Base-by-base conservation (phyloP, 2,113 vertebrate species). In the Poicephalus meyeri region DNA sequence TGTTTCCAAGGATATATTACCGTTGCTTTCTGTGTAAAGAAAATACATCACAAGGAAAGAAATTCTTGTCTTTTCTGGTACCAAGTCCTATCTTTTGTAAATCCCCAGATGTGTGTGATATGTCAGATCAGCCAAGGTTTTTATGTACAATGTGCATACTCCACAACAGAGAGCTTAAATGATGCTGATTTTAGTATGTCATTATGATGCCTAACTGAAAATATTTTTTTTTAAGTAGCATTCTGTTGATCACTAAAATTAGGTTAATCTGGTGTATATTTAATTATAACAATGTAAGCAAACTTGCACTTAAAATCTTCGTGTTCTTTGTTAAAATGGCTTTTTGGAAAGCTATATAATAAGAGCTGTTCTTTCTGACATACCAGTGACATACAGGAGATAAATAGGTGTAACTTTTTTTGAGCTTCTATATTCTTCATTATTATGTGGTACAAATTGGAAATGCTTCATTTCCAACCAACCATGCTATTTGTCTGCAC, bases 401-500 rank as follows among this genome's bases (percentile, higher is more conserved):
- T 9, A 82, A 81, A 58, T 8, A 44, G 9, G 7, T 49, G 5
- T 28, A 58, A 23, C 4, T 37, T 18, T 50, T 64, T 93, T 52
- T 76, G 6, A 49, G 12, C n/a, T 80, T 69, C 73, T 72, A 15
- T 46, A 16, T 41, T 35, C 13, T 80, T 86, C 33, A 31, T 84
- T 91, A n/a, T 83, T 78, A 39, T 50, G 20, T 53, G 18, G 16
- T 61, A 74, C 33, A 65, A 55, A 33, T 58, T 82, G 63, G 52
- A 87, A 94, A 68, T 88, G 10, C 33, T 88, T 88, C 16, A 33
- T 39, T 80, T 91, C 39, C 71, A 89, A 39, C 16, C 26, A 88
- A 49, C 12, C 47, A 5, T 49, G 35, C 28, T 61, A 41, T 88
- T 89, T 95, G 24, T 89, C 66, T 92, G 16, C 73, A 25, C 4